A percentile compares a stretch with the other conserved stretches of the same genome.
Evolutionary conservation across 2,113 vertebrate species (phyloP).

Genomic region (Todiramphus chloris): DNA sequence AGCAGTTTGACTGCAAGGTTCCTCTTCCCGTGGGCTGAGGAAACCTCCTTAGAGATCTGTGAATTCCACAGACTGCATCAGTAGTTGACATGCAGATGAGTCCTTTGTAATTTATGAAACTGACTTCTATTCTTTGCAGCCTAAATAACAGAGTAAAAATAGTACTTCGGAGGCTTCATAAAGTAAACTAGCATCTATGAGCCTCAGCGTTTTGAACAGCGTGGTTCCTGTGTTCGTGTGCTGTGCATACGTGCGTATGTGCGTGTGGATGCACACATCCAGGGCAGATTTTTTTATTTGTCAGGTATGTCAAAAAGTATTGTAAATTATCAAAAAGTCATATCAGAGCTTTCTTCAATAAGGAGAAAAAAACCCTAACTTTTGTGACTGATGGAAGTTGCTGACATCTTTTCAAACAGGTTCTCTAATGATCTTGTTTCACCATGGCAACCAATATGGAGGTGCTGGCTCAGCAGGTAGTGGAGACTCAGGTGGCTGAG

Average conservation of each 20-base stretch:
- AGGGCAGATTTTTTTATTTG: not conserved
- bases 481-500: constrained; percentile 88
- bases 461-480: constrained; percentile 90
- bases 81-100: not conserved
- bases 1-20: not conserved
- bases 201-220: not conserved
- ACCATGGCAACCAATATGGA: constrained; percentile 88
- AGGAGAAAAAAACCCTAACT: constrained; percentile 15
- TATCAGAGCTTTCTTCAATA: constrained; percentile 29
- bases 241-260: rapidly evolving
- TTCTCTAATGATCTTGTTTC: constrained; percentile 89
- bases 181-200: not conserved
- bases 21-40: not conserved
- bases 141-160: not conserved
- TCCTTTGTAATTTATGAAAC: not conserved
- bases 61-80: not conserved
- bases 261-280: rapidly evolving
- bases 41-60: not conserved
- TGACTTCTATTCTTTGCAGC: not conserved
- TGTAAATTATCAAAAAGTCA: not conserved
- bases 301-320: not conserved
- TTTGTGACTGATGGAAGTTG: constrained; percentile 75
- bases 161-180: not conserved
- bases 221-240: not conserved
- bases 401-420: constrained; percentile 83